Base-by-base conservation (phyloP, 2,797 vertebrate genomes). In the Crenichthys baileyi region DNA sequence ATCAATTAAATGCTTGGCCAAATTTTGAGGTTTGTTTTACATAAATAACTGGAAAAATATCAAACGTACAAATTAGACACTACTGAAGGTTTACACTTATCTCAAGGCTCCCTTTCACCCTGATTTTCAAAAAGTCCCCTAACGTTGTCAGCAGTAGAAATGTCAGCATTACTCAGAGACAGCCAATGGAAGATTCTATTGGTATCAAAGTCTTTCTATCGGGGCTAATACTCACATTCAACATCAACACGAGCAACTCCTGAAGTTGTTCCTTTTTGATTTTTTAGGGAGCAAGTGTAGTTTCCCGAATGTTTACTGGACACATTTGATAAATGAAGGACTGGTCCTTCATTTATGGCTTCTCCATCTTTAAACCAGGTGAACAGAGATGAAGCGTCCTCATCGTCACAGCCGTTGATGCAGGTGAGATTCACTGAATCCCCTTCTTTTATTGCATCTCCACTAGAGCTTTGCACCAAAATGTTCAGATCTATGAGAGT, bases 341-440 rank as follows among this genome's bases (percentile, higher is more conserved):
- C 44, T 29, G 79, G 12, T 73, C 79, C 85, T 60, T 91, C 48
- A 0, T 41, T 7, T 13, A 84, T 7, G 2, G 7, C 3, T 29
- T 83, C 15, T 73, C 81, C 73, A 0, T 92, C 76, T 70, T 87
- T 92, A 48, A 85, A 84, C 91, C 91, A 91, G 72, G 13, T 61
- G 68, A 88, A 63, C 1, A 8, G 67, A 67, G 83, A 80, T 20
- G 85, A 76, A 74, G 2, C 0, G 1, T 29, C 1, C 1, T 0
- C 5, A 3, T 7, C 41, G 0, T 81, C 41, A 61, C 88, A 91
- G 74, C 4, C 5, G 20, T 77, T 88, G 1, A 1, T 5, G 51
- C 91, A 89, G 39, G 75, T 89, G 18, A 91, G 70, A n/a, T 50
- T 76, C 46, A 90, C 68, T 7, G 79, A 84, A 55, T 89, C 67